These are phyloP conservation scores for Mamestra brassicae DNA, from an alignment of 2,888 invertebrate genomes.

Conservation along the genomic window DNA sequence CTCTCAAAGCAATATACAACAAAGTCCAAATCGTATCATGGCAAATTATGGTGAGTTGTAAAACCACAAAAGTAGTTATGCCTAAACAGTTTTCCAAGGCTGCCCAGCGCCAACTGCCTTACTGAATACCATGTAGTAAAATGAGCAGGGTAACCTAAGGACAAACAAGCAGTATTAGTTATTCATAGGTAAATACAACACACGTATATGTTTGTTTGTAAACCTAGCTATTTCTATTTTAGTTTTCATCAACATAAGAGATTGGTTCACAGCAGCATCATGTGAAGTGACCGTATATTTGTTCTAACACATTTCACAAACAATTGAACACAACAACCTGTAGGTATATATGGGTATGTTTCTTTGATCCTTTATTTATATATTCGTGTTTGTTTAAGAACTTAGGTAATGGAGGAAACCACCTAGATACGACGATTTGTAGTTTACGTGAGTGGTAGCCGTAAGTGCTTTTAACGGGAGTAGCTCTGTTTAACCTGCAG, in stretches of 20 bases:
- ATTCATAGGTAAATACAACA: conserved; percentile 24
- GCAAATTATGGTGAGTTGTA: not conserved
- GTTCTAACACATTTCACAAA: conserved; percentile 45
- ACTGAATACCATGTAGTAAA: not conserved
- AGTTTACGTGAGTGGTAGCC: conserved; percentile 14
- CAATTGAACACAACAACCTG: conserved; percentile 51
- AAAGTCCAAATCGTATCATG: not conserved
- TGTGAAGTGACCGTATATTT: conserved; percentile 40
- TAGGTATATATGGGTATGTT: conserved; percentile 36
- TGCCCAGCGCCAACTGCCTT: not conserved
- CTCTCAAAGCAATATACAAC: not conserved
- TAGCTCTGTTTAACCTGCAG: conserved; percentile 33
- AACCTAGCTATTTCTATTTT: conserved; percentile 38
- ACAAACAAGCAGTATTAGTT: conserved; percentile 18
- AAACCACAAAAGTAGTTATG: not conserved
- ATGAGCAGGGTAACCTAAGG: conserved; percentile 4
- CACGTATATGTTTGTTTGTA: conserved; percentile 36
- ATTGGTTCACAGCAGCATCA: not conserved
- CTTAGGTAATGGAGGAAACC: conserved; percentile 30
- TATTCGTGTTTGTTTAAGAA: conserved; percentile 32
- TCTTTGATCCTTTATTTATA: conserved; percentile 56
- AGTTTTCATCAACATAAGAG: conserved; percentile 45
- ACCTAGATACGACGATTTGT: conserved; percentile 11
- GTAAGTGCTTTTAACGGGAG: conserved; percentile 38
- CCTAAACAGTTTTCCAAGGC: not conserved